A percentile compares a stretch with the other conserved stretches of the same genome.
These are phyloP conservation scores for Pogonognathellus flavescens DNA, from an alignment of 1,140 invertebrate species.

Conservation along the genomic window DNA sequence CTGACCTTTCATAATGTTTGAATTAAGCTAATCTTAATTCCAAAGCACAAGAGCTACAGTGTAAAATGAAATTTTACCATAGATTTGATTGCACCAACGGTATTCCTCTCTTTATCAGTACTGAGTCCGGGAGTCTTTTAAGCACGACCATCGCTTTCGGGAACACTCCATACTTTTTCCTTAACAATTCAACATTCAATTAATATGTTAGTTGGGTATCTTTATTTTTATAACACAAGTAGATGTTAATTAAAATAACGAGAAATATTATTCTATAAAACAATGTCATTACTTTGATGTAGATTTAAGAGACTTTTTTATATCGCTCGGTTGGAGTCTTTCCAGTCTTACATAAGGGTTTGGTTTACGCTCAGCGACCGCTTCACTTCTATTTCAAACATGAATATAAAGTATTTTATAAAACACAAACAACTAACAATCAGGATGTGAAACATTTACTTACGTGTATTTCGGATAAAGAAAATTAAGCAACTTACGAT, in stretches of 20 bases:
- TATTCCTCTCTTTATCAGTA: not conserved
- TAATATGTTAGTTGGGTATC: not conserved
- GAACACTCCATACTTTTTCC: not conserved
- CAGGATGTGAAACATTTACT: too few species aligned
- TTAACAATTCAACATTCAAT: not conserved
- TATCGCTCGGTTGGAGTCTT: not conserved
- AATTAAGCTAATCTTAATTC: not conserved
- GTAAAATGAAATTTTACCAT: not conserved
- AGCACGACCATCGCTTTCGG: not conserved
- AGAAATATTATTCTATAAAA: not conserved
- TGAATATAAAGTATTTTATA: too few species aligned
- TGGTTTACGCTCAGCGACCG: too few species aligned
- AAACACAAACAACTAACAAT: too few species aligned
- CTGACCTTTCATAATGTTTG: not conserved
- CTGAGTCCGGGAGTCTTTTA: not conserved
- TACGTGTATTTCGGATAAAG: too few species aligned
- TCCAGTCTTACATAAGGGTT: not conserved
- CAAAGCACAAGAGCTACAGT: not conserved
- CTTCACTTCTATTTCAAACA: too few species aligned
- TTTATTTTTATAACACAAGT: not conserved
- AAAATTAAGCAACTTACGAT: too few species aligned
- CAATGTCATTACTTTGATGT: not conserved
- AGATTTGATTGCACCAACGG: not conserved
- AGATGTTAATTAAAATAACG: too few species aligned
- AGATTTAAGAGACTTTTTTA: not conserved